Conservation (phyloP, 92 coral and sea anemone species). For the Porites lobata region DNA sequence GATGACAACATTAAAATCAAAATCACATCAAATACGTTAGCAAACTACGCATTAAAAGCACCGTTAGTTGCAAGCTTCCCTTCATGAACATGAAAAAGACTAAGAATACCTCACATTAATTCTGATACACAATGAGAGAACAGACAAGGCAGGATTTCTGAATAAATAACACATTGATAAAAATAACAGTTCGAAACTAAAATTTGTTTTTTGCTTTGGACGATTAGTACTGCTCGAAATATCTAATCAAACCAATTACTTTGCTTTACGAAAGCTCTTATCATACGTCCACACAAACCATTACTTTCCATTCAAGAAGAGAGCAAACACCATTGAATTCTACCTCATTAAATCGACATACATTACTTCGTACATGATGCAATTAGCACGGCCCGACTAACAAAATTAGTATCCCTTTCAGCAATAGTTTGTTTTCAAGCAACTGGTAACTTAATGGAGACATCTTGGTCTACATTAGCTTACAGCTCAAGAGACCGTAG, state of each 20-base stretch:
- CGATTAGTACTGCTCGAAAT: neutral
- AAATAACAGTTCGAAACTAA: too few relatives aligned
- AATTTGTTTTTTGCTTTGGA: neutral
- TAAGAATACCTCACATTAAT: neutral
- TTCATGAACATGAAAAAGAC: neutral
- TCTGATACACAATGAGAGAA: too few relatives aligned
- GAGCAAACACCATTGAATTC: neutral
- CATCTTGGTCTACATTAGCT: too few relatives aligned
- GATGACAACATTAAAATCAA: neutral
- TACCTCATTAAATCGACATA: neutral
- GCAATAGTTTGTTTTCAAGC: neutral
- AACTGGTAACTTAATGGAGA: too few relatives aligned
- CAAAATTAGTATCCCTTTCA: slow-evolving; percentile 24
- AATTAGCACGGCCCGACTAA: neutral
- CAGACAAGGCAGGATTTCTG: too few relatives aligned
- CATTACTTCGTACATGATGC: too few relatives aligned
- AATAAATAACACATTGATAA: neutral
- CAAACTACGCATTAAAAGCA: neutral
- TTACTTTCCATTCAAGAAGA: neutral
- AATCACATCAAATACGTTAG: neutral
- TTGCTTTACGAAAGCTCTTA: neutral
- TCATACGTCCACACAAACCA: neutral
- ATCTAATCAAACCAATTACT: neutral
- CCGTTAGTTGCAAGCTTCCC: neutral
- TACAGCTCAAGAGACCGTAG: too few relatives aligned